These are phyloP conservation scores for Iselma pallidipennis DNA, from an alignment of 2,888 invertebrate genomes.

Conservation along the genomic window DNA sequence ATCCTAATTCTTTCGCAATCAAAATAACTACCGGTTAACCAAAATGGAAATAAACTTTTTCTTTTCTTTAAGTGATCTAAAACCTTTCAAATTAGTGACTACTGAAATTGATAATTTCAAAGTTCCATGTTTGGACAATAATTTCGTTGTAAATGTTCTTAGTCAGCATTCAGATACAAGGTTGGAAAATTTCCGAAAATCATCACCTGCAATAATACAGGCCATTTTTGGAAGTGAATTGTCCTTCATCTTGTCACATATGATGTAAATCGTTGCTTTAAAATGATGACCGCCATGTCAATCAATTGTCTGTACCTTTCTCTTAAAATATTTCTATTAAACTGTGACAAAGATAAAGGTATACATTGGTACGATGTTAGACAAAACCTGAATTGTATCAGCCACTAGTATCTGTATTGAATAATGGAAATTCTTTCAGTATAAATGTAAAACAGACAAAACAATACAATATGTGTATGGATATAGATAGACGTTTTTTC, in stretches of 20 bases:
- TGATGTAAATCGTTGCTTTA: not conserved
- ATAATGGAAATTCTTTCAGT: not conserved
- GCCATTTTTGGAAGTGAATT: not conserved
- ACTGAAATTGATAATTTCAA: no score
- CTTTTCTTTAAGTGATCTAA: no score
- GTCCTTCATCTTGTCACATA: not conserved
- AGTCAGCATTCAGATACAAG: not conserved
- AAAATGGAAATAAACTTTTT: no score
- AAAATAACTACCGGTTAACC: no score
- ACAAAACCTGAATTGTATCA: not conserved
- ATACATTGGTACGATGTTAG: no score
- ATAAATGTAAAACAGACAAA: not conserved
- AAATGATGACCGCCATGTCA: not conserved
- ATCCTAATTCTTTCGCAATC: no score
- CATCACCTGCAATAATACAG: not conserved
- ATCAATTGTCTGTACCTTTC: conserved; percentile 6
- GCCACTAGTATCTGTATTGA: not conserved
- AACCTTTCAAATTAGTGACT: no score
- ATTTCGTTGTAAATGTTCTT: not conserved
- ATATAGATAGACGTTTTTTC: not conserved
- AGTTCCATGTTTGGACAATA: not conserved
- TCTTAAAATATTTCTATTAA: conserved; percentile 9
- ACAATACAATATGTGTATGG: not conserved
- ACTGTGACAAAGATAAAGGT: conserved; percentile 1
- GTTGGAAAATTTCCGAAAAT: not conserved